These are phyloP conservation scores for Diaphora mendica DNA, from an alignment of 2,888 invertebrate genomes.

Conservation along the genomic window DNA sequence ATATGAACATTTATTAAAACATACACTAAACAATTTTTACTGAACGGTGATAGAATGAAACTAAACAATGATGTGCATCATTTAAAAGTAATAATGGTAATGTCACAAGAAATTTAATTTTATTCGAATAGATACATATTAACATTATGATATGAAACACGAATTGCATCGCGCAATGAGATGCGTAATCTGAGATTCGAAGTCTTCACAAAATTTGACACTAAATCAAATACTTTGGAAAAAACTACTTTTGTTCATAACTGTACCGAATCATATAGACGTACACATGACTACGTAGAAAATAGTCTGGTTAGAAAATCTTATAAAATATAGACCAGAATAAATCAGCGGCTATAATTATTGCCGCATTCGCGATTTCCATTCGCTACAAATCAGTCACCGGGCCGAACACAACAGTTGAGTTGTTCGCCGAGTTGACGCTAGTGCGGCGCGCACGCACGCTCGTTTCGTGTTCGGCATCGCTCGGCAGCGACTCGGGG, in stretches of 20 bases:
- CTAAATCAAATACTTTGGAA: conserved; percentile 3
- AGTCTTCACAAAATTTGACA: conserved; percentile 15
- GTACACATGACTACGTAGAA: conserved; percentile 22
- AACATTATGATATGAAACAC: conserved; percentile 1
- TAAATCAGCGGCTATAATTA: conserved; percentile 66
- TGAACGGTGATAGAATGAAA: conserved; percentile 1
- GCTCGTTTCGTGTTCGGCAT: conserved; percentile 74
- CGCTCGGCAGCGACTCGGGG: conserved; percentile 79
- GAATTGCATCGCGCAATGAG: conserved; percentile 7
- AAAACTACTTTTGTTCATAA: conserved; percentile 7
- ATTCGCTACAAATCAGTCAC: conserved; percentile 87
- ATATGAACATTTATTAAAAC: background rate
- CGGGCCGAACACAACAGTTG: conserved; percentile 86
- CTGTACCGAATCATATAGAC: conserved; percentile 6
- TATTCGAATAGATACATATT: background rate
- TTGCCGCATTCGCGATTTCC: conserved; percentile 59
- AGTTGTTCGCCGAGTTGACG: conserved; percentile 72
- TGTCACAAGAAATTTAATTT: background rate
- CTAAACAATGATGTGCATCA: conserved; percentile 6
- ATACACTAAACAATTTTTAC: background rate
- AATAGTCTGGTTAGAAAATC: conserved; percentile 47
- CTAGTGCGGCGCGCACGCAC: conserved; percentile 70
- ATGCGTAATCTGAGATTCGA: conserved; percentile 44
- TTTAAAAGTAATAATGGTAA: background rate
- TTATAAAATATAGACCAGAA: conserved; percentile 67